phyloP scores from a whole-genome alignment of 2,797 vertebrate genomes.

The Rhynchotus rufescens region DNA sequence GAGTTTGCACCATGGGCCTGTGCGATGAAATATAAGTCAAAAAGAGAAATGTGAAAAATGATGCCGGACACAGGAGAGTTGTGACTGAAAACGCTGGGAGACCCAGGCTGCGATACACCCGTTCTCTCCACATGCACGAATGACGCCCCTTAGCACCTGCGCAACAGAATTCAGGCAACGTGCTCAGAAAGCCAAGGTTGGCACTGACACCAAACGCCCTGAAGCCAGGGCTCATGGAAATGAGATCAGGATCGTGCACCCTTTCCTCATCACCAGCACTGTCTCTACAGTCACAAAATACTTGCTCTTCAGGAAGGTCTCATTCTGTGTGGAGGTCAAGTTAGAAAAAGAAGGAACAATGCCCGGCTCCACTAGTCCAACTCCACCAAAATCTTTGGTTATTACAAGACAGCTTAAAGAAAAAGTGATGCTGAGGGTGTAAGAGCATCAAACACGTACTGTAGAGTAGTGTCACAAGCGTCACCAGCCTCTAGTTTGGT shows the following conservation, averaged over 20 bases:
- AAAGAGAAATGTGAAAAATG: not conserved
- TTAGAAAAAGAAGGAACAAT: not conserved
- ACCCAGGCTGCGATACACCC: not conserved
- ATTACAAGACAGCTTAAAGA: not conserved
- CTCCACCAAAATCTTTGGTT: not conserved
- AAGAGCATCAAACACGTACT: not conserved
- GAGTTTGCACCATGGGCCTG: fast-evolving
- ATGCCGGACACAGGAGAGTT: not conserved
- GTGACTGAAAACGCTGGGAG: not conserved
- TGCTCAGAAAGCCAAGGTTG: not conserved
- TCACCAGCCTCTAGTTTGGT: not conserved
- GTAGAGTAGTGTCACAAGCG: not conserved
- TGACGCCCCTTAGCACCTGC: not conserved
- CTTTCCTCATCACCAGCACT: not conserved
- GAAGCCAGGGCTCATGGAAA: not conserved
- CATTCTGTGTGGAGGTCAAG: not conserved
- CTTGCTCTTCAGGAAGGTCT: fast-evolving
- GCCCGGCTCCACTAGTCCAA: not conserved
- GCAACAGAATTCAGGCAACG: not conserved
- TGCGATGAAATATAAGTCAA: not conserved
- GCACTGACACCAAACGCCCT: not conserved
- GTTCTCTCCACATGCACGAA: not conserved
- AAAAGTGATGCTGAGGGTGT: not conserved
- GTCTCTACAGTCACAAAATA: not conserved
- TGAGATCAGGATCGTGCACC: not conserved